Evolutionary conservation across 2,888 invertebrate species (phyloP), one percentile per base, ranked within the genome.

Genomic region (Philonicus albiceps): DNA sequence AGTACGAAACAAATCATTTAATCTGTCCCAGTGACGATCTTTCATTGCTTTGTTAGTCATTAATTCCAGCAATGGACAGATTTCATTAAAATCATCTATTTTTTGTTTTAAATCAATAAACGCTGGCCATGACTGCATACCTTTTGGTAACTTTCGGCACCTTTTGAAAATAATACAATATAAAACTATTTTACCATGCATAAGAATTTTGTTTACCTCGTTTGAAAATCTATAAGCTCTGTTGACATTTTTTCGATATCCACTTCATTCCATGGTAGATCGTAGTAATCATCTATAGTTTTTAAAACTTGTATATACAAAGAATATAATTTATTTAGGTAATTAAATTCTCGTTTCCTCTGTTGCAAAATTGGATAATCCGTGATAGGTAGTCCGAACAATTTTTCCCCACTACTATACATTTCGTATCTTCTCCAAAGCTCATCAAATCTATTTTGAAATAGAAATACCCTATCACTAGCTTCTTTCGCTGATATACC

Each of bases 1-100:
- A 89, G 96, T 96, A 88, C 93, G 91, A 90, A 94, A 92, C 13
- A 94, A 90, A 2, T 92, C 91, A 88, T 94, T 94, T 19, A 95
- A 89, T 89, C 94, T 92, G 85, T 93, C 93, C 97, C 97, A 97
- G 91, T 97, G 97, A 4, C 96, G 93, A 5, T 95, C 95, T 90
- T 96, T 96, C 96, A 97, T 96, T 1, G 96, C 95, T 90, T 96
- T 96, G 90, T 97, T 96, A 3, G 97, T 96, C 97, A 98, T 97
- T 88, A 97, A 90, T 91, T 97, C 97, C 37, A 98, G 91, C 43
- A 98, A 91, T 0, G 97, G 97, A 90, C 97, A 97, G 8, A 96
- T 96, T 91, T 97, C 96, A 90, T 96, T 97, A 91, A 98, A 98
- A 90, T 98, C 97, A 89, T 98, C 97, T 87, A 98, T 97, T 92